These are phyloP conservation scores for Phocides pigmalion DNA, from an alignment of 1,140 invertebrate species.

Conservation along the genomic window DNA sequence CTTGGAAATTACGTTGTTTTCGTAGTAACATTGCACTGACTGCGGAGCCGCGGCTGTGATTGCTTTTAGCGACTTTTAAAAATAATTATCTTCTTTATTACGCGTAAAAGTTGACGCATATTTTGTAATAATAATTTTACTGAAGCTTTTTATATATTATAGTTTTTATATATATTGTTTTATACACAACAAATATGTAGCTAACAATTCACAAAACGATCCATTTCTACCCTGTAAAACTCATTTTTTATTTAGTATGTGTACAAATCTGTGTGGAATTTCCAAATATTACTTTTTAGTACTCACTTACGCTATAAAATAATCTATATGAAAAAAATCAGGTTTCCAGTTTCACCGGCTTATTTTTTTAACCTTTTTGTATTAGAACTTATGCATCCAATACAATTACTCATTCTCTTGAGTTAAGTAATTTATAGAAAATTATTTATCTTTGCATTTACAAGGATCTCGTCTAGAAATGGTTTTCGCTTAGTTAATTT, in stretches of 20 bases:
- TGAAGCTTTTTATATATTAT: neutral
- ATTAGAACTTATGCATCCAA: neutral
- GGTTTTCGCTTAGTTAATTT: conserved; percentile 23
- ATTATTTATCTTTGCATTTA: neutral
- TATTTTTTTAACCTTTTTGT: no score
- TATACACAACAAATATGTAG: no score
- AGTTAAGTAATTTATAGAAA: neutral
- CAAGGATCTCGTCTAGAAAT: conserved; percentile 17
- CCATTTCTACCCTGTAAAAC: no score
- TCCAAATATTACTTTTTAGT: no score
- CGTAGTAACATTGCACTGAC: conserved; percentile 52
- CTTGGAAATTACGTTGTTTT: conserved; percentile 48
- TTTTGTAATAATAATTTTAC: neutral
- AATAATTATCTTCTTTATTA: conserved; percentile 70
- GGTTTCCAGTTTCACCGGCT: no score
- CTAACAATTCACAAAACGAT: no score
- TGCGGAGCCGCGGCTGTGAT: conserved; percentile 59
- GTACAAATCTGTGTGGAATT: no score
- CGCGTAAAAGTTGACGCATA: conserved; percentile 40
- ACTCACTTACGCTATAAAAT: no score
- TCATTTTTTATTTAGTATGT: no score
- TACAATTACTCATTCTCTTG: neutral
- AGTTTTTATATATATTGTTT: no score
- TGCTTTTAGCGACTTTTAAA: conserved; percentile 63
- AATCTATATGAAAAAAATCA: no score